These are phyloP conservation scores for Charadrius vociferus DNA, from an alignment of 2,113 vertebrate genomes.

Conservation along the genomic window DNA sequence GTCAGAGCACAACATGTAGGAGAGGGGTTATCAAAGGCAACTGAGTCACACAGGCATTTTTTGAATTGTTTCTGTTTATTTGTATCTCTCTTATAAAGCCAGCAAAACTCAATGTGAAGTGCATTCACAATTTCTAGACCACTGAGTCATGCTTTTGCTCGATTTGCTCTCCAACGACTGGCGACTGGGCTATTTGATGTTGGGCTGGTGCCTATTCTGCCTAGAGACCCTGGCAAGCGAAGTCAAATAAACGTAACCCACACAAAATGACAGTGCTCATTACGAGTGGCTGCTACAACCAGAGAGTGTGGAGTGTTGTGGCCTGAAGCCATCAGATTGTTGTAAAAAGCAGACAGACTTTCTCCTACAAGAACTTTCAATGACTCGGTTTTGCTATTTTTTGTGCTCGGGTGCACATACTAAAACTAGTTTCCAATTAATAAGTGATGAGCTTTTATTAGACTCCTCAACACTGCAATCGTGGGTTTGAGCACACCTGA, in stretches of 20 bases:
- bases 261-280: not conserved
- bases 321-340: accelerated
- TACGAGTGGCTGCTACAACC: not conserved
- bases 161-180: not conserved
- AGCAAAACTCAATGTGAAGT: not conserved
- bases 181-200: not conserved
- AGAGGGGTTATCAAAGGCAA: not conserved
- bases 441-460: conserved; percentile 29
- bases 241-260: not conserved
- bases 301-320: not conserved
- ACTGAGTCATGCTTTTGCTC: not conserved
- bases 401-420: not conserved
- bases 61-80: not conserved
- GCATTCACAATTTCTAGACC: not conserved
- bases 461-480: not conserved
- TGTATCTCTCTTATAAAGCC: not conserved
- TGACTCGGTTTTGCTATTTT: not conserved
- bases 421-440: conserved; percentile 18
- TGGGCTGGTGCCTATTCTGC: not conserved
- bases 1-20: not conserved
- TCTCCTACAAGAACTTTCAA: not conserved
- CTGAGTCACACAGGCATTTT: not conserved
- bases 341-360: not conserved
- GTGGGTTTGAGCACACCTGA: not conserved
- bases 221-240: not conserved